Percentiles rank a stretch among this genome's conserved stretches.
phyloP scores from a whole-genome alignment of 2,797 vertebrate genomes.

The Spondyliosoma cantharus region DNA sequence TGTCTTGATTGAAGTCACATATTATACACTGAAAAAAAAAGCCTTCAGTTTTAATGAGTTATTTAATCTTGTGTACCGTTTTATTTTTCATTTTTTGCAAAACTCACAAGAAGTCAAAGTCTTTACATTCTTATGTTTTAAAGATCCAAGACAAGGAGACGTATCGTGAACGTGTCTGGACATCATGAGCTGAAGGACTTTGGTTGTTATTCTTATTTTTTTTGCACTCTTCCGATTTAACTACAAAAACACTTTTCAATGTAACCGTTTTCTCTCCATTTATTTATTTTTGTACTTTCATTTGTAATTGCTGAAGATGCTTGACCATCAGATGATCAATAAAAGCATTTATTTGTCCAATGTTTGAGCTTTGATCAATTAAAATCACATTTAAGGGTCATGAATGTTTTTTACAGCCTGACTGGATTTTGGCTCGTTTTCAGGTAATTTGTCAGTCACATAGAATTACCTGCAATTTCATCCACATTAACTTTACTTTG shows the following conservation, averaged over 20 bases:
- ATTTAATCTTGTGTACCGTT: neutral
- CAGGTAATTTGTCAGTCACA: neutral
- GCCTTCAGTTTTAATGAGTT: neutral
- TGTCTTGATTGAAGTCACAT: neutral
- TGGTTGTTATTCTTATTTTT: neutral
- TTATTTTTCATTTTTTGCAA: neutral
- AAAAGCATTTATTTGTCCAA: constrained; percentile 11
- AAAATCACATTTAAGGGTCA: neutral
- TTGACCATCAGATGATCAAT: constrained; percentile 8
- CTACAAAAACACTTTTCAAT: neutral
- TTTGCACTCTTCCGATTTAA: constrained; percentile 11
- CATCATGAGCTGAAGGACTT: neutral
- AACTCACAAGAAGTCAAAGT: neutral
- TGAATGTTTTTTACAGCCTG: accelerated
- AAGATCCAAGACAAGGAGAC: neutral
- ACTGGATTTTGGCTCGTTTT: neutral
- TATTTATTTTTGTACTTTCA: constrained; percentile 49
- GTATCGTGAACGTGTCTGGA: neutral
- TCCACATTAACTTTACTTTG: neutral
- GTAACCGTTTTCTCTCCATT: constrained; percentile 12
- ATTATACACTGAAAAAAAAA: neutral
- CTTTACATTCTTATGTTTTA: neutral
- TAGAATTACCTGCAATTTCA: neutral
- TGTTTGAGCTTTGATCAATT: neutral
- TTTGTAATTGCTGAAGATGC: constrained; percentile 18